phyloP scores from a whole-genome alignment of 2,797 vertebrate genomes.

The Todus mexicanus region DNA sequence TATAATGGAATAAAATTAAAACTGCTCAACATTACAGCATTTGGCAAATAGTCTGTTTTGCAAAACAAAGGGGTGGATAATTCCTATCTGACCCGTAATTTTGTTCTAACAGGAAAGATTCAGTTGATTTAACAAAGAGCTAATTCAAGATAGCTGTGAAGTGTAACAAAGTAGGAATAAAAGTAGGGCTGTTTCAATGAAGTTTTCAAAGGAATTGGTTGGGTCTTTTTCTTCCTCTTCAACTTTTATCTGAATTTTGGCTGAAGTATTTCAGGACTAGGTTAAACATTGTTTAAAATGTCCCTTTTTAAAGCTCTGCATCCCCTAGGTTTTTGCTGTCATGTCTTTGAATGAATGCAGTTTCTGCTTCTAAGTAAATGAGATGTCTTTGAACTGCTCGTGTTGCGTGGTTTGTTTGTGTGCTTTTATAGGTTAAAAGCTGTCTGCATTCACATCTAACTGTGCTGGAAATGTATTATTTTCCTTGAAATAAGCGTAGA shows the following conservation, averaged over 20 bases:
- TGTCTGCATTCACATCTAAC: background rate
- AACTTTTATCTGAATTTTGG: background rate
- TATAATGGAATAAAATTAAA: background rate
- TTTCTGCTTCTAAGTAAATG: conserved; percentile 11
- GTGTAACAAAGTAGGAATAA: background rate
- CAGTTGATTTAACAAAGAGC: background rate
- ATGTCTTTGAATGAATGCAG: background rate
- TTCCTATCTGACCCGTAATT: background rate
- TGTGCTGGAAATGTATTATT: background rate
- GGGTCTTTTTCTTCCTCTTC: background rate
- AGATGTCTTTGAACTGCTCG: background rate
- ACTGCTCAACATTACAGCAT: background rate
- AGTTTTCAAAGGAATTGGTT: background rate
- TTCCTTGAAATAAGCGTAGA: background rate
- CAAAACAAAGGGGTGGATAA: background rate
- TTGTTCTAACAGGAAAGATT: background rate
- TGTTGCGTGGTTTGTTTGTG: background rate
- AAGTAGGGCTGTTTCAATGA: background rate
- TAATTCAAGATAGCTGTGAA: background rate
- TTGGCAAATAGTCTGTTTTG: background rate
- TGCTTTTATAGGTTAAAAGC: conserved; percentile 3
- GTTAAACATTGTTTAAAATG: background rate
- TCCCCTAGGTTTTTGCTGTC: background rate
- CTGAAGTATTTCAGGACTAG: background rate
- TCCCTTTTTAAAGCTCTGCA: background rate